Percentiles rank a stretch among this genome's conserved stretches.
Evolutionary conservation across 2,888 invertebrate species (phyloP).

Genomic region (Cantharis lateralis): DNA sequence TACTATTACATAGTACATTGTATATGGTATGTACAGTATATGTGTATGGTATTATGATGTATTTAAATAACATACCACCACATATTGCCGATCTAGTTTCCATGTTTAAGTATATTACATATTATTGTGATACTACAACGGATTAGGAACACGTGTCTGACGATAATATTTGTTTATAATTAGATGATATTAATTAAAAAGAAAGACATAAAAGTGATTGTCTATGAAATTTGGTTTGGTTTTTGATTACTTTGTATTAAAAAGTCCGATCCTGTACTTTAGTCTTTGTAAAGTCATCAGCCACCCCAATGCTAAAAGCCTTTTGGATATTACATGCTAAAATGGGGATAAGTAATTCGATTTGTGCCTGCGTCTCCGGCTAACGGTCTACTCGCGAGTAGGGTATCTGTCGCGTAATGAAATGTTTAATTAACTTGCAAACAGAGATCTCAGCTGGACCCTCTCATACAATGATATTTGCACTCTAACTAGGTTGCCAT

Average conservation of each 20-base stretch:
- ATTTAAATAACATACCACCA: too few relatives aligned
- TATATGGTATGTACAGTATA: too few relatives aligned
- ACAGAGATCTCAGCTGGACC: slow-evolving; percentile 45
- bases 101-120: too few relatives aligned
- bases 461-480: slow-evolving; percentile 40
- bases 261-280: slow-evolving; percentile 34
- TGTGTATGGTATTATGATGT: too few relatives aligned
- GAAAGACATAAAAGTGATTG: background rate
- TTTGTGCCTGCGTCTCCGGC: slow-evolving; percentile 49
- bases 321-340: slow-evolving; percentile 59
- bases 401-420: slow-evolving; percentile 49
- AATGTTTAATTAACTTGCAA: slow-evolving; percentile 52
- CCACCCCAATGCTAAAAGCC: slow-evolving; percentile 57
- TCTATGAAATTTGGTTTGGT: background rate
- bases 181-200: background rate
- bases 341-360: slow-evolving; percentile 59
- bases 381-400: slow-evolving; percentile 43
- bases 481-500: slow-evolving; percentile 40
- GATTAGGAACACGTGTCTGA: too few relatives aligned
- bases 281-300: slow-evolving; percentile 44
- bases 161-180: too few relatives aligned
- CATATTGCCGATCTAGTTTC: too few relatives aligned
- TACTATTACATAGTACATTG: too few relatives aligned
- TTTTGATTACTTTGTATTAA: slow-evolving; percentile 5
- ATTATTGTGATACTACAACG: too few relatives aligned